Base-by-base conservation (phyloP, 2,888 invertebrate species). In the Amphipoea lucens region DNA sequence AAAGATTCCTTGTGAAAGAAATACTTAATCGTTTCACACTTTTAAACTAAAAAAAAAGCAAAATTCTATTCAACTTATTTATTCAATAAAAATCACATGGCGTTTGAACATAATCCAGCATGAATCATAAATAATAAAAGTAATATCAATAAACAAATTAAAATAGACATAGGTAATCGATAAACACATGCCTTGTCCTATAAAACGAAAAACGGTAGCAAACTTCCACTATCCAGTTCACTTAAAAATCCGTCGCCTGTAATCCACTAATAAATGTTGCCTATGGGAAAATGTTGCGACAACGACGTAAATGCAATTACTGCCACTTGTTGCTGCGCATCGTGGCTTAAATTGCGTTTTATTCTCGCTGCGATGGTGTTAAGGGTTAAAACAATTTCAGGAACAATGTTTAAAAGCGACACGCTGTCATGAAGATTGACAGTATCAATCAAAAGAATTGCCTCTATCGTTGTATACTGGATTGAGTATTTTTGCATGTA, bases 261-360 rank as follows among this genome's bases (percentile, higher is more conserved):
- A 82, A 84, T 87, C 82, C 73, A 76, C 77, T 82, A 86, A 87
- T 87, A 84, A 85, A 87, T 81, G 76, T 85, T 79, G 73, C 79
- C 74, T 75, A 74, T 82, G 87, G 89, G 85, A 91, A 89, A 93
- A 90, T 89, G 89, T 91, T 89, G 90, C 87, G 90, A 90, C 89
- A 90, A 84, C 89, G 90, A 90, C 87, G 87, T 89, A 91, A 92
- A 93, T 90, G 89, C 88, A 92, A 94, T 94, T 94, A 93, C 90
- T 87, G 89, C 88, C 90, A 91, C 91, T 92, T 90, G 90, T 90
- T 91, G 91, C 91, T 87, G 83, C 79, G 87, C 89, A 88, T 66
- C 70, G 80, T 86, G 85, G 85, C 86, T 87, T 78, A 88, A 92
- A 92, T 91, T 90, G 88, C 83, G 85, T 92, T 92, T 90, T 90